These are phyloP conservation scores for Anabacerthia variegaticeps DNA, from an alignment of 2,797 vertebrate species.

Conservation along the genomic window DNA sequence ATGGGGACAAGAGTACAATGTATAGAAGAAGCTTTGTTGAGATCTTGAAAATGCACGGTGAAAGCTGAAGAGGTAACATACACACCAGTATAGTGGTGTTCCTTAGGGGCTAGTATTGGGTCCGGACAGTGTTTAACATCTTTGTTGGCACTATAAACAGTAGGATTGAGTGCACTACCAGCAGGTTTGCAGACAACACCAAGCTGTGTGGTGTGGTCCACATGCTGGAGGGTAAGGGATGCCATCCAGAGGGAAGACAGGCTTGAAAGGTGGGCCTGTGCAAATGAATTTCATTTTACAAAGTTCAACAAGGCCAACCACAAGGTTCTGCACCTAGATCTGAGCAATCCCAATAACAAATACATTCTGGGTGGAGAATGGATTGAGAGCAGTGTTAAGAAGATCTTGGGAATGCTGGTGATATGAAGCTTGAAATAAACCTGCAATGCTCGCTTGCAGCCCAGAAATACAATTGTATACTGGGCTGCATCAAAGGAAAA, in stretches of 20 bases:
- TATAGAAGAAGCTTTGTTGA: not conserved
- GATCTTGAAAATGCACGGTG: not conserved
- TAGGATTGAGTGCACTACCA: not conserved
- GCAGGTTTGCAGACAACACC: not conserved
- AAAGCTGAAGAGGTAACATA: not conserved
- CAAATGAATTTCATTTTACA: not conserved
- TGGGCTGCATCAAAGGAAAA: not conserved
- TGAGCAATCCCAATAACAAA: not conserved
- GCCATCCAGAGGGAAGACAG: not conserved
- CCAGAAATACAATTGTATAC: not conserved
- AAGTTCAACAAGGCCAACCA: not conserved
- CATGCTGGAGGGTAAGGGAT: accelerated
- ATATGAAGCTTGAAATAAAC: not conserved
- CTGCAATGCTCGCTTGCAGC: not conserved
- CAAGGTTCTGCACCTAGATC: accelerated
- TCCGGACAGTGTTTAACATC: not conserved
- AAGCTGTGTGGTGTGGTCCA: not conserved
- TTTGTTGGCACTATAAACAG: not conserved
- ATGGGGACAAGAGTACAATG: accelerated
- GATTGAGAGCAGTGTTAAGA: not conserved
- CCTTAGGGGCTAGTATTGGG: too few species aligned
- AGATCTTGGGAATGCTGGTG: not conserved
- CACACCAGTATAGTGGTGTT: not conserved
- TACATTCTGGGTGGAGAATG: not conserved
- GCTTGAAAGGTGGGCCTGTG: not conserved